Percentiles rank a stretch among this genome's conserved stretches.
These are phyloP conservation scores for Gryon sp. DNA, from an alignment of 1,140 invertebrate species.

Conservation along the genomic window DNA sequence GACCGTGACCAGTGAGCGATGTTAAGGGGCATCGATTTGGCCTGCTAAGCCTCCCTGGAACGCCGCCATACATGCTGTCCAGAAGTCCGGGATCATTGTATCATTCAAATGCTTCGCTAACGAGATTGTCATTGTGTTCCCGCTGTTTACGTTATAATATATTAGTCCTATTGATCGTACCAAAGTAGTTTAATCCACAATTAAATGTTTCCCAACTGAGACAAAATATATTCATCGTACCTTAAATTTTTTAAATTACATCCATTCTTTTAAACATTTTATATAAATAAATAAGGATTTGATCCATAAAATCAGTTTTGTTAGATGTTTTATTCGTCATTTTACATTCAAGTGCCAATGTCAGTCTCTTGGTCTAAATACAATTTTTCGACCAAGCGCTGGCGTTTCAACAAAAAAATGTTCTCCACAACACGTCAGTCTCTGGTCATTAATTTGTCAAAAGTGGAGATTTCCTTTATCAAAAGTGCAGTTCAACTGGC, in stretches of 20 bases:
- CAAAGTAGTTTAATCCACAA: neutral
- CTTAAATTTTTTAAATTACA: too few relatives aligned
- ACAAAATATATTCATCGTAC: too few relatives aligned
- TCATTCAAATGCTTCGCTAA: slow-evolving; percentile 53
- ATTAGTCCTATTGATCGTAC: slow-evolving; percentile 3
- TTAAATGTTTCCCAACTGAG: neutral
- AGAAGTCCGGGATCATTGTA: slow-evolving; percentile 56
- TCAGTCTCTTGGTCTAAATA: too few relatives aligned
- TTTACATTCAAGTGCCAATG: too few relatives aligned
- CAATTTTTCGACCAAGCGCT: too few relatives aligned
- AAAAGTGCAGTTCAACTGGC: slow-evolving; percentile 50
- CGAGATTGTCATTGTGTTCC: slow-evolving; percentile 50
- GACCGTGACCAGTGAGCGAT: slow-evolving; percentile 70
- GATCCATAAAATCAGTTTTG: too few relatives aligned
- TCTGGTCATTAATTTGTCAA: slow-evolving; percentile 57
- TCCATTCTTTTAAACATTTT: too few relatives aligned
- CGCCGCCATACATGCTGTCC: slow-evolving; percentile 31
- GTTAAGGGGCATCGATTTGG: slow-evolving; percentile 66
- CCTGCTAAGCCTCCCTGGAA: slow-evolving; percentile 53
- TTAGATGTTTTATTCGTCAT: too few relatives aligned
- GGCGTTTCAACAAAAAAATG: neutral
- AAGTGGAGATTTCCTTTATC: slow-evolving; percentile 59
- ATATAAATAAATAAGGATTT: too few relatives aligned
- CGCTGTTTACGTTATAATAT: slow-evolving; percentile 32
- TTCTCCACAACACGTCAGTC: slow-evolving; percentile 7